These are phyloP conservation scores for Ophraella communa DNA, from an alignment of 2,888 invertebrate genomes.

Conservation along the genomic window DNA sequence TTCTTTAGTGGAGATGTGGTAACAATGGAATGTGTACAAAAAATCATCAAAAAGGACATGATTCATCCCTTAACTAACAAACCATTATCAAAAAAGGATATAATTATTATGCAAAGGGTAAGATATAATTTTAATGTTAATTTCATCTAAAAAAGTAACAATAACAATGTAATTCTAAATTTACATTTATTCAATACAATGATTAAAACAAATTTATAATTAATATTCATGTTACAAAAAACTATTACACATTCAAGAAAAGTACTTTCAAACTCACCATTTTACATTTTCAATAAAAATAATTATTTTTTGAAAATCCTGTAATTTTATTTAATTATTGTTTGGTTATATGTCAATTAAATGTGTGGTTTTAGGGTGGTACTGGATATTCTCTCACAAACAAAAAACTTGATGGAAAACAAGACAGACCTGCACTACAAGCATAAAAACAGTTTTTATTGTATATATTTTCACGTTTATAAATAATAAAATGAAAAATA, in stretches of 20 bases:
- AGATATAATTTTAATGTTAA: conserved; percentile 40
- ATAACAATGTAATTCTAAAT: too few species aligned
- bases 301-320: too few species aligned
- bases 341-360: neutral
- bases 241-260: too few species aligned
- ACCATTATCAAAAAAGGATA: conserved; percentile 86
- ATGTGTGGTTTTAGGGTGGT: conserved; percentile 74
- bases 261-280: too few species aligned
- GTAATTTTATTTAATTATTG: too few species aligned
- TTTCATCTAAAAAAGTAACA: neutral
- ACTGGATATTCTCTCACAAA: conserved; percentile 93
- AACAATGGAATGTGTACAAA: conserved; percentile 95
- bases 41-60: conserved; percentile 96
- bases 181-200: too few species aligned
- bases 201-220: too few species aligned
- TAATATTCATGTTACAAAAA: too few species aligned
- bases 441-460: conserved; percentile 62
- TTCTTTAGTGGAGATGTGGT: conserved; percentile 93
- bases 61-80: conserved; percentile 89
- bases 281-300: too few species aligned
- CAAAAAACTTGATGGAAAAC: conserved; percentile 80
- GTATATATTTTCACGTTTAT: neutral
- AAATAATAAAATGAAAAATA: neutral
- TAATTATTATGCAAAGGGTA: conserved; percentile 89
- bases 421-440: conserved; percentile 83